These are phyloP conservation scores for Limnephilus marmoratus DNA, from an alignment of 2,888 invertebrate species.

Conservation along the genomic window DNA sequence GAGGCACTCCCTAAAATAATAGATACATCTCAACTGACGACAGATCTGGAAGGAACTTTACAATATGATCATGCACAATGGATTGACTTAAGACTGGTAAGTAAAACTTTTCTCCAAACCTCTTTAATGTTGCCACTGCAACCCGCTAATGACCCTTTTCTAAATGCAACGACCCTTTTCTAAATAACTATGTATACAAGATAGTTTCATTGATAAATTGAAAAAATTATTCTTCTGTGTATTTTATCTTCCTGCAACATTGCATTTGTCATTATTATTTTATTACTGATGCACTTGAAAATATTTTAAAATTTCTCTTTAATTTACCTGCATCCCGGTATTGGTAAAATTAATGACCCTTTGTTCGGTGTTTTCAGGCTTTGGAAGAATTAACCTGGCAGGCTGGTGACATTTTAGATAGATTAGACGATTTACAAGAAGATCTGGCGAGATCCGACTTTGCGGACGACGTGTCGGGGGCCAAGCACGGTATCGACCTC, in stretches of 20 bases:
- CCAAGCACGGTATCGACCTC: slow-evolving; percentile 93
- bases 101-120: background rate
- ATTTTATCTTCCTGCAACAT: background rate
- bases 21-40: slow-evolving; percentile 93
- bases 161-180: too few relatives aligned
- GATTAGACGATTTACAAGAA: slow-evolving; percentile 94
- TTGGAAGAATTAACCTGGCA: slow-evolving; percentile 98
- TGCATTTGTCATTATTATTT: background rate
- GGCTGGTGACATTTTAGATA: slow-evolving; percentile 93
- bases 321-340: background rate
- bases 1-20: slow-evolving; percentile 96
- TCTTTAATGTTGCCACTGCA: background rate
- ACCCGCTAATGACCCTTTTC: too few relatives aligned
- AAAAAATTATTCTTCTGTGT: too few relatives aligned
- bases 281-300: background rate
- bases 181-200: too few relatives aligned
- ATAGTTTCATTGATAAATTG: too few relatives aligned
- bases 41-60: slow-evolving; percentile 95
- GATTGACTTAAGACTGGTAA: slow-evolving; percentile 92
- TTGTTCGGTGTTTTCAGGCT: slow-evolving; percentile 75
- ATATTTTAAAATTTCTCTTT: background rate
- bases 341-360: background rate
- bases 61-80: slow-evolving; percentile 98
- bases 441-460: slow-evolving; percentile 95
- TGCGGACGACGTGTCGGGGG: slow-evolving; percentile 95